Conservation (phyloP, 92 coral and sea anemone species). For the Chrysogorgia sp. region DNA sequence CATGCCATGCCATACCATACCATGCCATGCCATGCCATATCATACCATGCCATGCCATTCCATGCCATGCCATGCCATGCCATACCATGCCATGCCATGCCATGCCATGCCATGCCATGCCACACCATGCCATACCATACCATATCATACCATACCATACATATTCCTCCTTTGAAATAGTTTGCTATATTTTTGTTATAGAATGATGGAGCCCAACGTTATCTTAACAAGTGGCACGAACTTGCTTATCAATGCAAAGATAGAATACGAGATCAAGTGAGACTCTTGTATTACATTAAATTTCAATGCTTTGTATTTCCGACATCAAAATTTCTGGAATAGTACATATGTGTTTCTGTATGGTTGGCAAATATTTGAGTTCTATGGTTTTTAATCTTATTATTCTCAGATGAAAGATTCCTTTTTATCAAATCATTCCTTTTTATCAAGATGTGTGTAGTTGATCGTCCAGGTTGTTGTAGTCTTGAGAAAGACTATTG, state of each 20-base stretch:
- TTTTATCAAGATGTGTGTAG: no score
- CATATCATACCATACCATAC: neutral
- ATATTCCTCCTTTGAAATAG: neutral
- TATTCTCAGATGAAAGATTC: no score
- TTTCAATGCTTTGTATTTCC: no score
- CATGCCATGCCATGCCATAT: neutral
- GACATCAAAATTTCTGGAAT: no score
- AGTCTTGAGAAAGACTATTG: no score
- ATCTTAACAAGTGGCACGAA: constrained; percentile 45
- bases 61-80: no score
- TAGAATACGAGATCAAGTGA: constrained; percentile 67
- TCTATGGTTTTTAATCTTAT: no score
- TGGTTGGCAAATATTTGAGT: no score
- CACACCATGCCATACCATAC: neutral
- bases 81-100: neutral
- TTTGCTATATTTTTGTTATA: neutral
- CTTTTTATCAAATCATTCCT: no score
- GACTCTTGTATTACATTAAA: neutral
- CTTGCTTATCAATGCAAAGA: constrained; percentile 70
- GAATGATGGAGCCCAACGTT: constrained; percentile 13
- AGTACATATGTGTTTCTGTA: no score
- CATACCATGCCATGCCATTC: no score
- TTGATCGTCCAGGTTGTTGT: no score
- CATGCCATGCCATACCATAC: neutral
- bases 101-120: neutral